Conservation (phyloP, 2,888 invertebrate genomes). For the Stratiomys singularior region DNA sequence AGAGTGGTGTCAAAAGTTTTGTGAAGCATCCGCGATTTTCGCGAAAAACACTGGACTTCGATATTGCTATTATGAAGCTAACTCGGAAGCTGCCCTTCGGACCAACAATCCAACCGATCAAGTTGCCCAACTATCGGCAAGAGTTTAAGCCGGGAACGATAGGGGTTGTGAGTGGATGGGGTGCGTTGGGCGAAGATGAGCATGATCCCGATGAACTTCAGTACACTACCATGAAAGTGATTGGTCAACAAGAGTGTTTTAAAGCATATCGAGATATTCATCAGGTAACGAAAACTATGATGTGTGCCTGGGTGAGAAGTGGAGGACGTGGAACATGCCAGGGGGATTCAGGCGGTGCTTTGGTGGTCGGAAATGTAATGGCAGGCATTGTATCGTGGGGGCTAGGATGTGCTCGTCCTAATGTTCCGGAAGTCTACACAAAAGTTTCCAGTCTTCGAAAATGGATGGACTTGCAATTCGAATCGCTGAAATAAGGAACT, state of each 20-base stretch:
- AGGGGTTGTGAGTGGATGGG: slow-evolving; percentile 38
- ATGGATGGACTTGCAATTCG: slow-evolving; percentile 25
- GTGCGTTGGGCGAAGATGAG: slow-evolving; percentile 12
- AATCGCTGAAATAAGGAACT: background rate
- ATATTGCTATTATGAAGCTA: slow-evolving; percentile 16
- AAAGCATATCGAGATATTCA: slow-evolving; percentile 13
- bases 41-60: slow-evolving; percentile 20
- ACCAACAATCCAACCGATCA: slow-evolving; percentile 25
- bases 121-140: slow-evolving; percentile 11
- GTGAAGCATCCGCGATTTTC: slow-evolving; percentile 11
- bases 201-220: slow-evolving; percentile 35
- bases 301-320: slow-evolving; percentile 16
- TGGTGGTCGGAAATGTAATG: slow-evolving; percentile 27
- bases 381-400: slow-evolving; percentile 42
- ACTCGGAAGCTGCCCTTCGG: background rate
- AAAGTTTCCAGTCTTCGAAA: slow-evolving; percentile 14
- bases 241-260: slow-evolving; percentile 1
- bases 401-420: slow-evolving; percentile 28
- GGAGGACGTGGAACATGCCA: slow-evolving; percentile 35
- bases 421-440: slow-evolving; percentile 30
- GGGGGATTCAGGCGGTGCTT: slow-evolving; percentile 38
- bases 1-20: background rate
- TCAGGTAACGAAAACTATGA: slow-evolving; percentile 32
- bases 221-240: slow-evolving; percentile 19
- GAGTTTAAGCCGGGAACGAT: slow-evolving; percentile 29